Evolutionary conservation across 2,113 vertebrate species (phyloP).

Genomic region (Sander vitreus): DNA sequence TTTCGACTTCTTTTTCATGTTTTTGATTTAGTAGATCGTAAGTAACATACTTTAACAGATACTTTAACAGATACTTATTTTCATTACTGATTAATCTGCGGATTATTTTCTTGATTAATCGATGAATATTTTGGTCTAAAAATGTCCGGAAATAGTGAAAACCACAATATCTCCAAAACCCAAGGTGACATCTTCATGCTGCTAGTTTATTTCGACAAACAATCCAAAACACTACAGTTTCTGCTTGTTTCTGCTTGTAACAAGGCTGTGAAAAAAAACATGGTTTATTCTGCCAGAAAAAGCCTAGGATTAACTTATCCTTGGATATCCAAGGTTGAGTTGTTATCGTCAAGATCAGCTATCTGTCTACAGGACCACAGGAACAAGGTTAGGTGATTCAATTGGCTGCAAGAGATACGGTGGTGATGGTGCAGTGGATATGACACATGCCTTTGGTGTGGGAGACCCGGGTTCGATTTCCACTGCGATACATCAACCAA

Average conservation of each 20-base stretch:
- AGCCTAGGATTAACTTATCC: constrained; percentile 7
- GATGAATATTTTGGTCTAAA: neutral
- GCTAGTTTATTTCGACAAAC: neutral
- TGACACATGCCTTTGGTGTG: too few relatives aligned
- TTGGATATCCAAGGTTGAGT: constrained; percentile 46
- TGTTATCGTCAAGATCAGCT: constrained; percentile 45
- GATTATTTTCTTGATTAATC: neutral
- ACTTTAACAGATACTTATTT: neutral
- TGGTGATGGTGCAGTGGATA: too few relatives aligned
- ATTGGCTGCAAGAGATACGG: constrained; percentile 38
- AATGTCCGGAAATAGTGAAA: neutral
- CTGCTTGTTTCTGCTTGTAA: neutral
- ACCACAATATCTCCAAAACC: neutral
- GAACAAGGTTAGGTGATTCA: constrained; percentile 60
- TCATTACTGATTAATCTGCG: neutral
- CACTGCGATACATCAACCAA: too few relatives aligned
- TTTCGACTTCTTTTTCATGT: neutral
- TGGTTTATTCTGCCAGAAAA: constrained; percentile 12
- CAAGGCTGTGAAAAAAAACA: neutral
- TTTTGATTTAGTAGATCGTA: neutral
- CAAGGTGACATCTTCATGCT: neutral
- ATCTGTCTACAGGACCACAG: constrained; percentile 33
- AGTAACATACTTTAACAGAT: neutral
- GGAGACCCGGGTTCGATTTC: neutral
- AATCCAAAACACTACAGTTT: neutral